These are phyloP conservation scores for Aspiorhynchus laticeps DNA, from an alignment of 2,113 vertebrate species.

Conservation along the genomic window DNA sequence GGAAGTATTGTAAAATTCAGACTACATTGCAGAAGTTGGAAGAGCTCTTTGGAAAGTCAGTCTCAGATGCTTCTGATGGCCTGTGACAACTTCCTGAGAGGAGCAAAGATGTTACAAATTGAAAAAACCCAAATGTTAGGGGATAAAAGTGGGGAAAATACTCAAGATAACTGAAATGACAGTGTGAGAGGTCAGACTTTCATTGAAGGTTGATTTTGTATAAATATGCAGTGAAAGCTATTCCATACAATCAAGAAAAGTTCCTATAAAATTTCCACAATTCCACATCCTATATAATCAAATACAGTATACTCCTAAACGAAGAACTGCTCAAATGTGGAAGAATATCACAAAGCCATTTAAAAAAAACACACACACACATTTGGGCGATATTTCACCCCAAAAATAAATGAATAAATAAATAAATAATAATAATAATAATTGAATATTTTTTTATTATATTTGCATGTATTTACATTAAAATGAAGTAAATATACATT, in stretches of 20 bases:
- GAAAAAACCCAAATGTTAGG: neutral
- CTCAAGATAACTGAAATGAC: neutral
- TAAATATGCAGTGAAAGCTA: neutral
- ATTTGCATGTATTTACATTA: no score
- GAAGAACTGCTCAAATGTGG: neutral
- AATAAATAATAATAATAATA: no score
- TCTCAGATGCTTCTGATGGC: neutral
- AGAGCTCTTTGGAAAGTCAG: neutral
- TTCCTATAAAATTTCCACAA: neutral
- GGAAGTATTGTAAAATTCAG: neutral
- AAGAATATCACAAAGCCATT: neutral
- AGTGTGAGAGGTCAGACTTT: neutral
- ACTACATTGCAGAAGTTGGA: constrained; percentile 2
- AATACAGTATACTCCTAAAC: neutral
- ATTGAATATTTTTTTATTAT: no score
- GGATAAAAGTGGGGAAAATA: neutral
- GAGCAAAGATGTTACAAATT: neutral
- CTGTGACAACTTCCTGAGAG: neutral
- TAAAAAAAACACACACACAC: neutral
- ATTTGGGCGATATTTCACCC: neutral
- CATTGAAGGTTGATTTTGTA: neutral
- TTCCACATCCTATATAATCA: neutral
- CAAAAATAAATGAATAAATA: neutral
- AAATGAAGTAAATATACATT: no score
- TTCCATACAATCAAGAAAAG: neutral